Conservation (phyloP, 2,113 vertebrate species). For the Planiliza haematocheilus region DNA sequence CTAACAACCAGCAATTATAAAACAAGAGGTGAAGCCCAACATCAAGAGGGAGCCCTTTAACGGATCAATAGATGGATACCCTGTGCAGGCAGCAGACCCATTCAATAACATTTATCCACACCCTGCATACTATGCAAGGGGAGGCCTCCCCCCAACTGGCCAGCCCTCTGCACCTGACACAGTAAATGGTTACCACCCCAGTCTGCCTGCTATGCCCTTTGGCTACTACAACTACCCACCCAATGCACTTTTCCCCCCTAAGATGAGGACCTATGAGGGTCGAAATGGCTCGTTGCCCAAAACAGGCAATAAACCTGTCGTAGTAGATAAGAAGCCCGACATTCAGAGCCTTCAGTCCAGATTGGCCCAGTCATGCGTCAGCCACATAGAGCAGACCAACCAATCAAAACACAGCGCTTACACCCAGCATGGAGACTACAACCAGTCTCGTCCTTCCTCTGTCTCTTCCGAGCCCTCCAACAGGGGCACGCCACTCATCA, state of each 20-base stretch:
- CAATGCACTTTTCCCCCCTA: constrained; percentile 90
- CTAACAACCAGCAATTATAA: constrained; percentile 77
- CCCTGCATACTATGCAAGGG: constrained; percentile 96
- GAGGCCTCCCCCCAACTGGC: constrained; percentile 86
- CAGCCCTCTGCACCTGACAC: constrained; percentile 86
- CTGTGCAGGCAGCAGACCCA: constrained; percentile 89
- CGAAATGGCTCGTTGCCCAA: constrained; percentile 81
- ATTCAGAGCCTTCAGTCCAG: constrained; percentile 86
- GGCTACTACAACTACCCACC: constrained; percentile 90
- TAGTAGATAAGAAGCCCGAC: constrained; percentile 90
- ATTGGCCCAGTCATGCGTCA: constrained; percentile 84
- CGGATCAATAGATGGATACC: constrained; percentile 85
- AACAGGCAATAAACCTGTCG: constrained; percentile 61
- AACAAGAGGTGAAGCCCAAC: constrained; percentile 90
- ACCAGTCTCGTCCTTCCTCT: constrained; percentile 79
- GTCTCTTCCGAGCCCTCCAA: constrained; percentile 78
- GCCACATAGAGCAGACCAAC: constrained; percentile 81
- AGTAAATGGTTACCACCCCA: constrained; percentile 93
- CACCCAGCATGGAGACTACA: constrained; percentile 74
- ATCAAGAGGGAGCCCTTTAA: constrained; percentile 90
- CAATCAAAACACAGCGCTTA: constrained; percentile 67
- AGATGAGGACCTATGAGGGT: constrained; percentile 88
- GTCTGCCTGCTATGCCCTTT: constrained; percentile 88
- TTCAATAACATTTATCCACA: constrained; percentile 92
- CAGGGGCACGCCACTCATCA: constrained; percentile 85